These are phyloP conservation scores for Epinotia demarniana DNA, from an alignment of 2,888 invertebrate species.

Conservation along the genomic window DNA sequence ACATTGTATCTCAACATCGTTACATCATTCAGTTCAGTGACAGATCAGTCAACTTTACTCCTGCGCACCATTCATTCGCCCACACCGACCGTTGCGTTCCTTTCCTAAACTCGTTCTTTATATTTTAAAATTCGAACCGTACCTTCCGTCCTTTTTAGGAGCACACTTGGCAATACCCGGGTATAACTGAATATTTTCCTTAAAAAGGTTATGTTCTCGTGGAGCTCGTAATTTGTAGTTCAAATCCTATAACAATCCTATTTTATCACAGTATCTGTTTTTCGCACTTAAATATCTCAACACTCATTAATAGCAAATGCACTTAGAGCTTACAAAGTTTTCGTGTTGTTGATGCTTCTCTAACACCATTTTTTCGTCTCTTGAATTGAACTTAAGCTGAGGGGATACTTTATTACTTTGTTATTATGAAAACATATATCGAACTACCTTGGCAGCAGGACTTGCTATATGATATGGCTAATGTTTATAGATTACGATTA, in stretches of 20 bases:
- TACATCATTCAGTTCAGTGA: slow-evolving; percentile 77
- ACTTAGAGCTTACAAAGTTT: neutral
- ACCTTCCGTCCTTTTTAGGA: slow-evolving; percentile 30
- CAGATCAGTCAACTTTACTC: slow-evolving; percentile 72
- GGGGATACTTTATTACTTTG: too few species aligned
- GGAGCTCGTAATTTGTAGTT: slow-evolving; percentile 6
- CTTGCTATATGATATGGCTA: too few species aligned
- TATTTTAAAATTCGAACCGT: slow-evolving; percentile 32
- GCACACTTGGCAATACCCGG: slow-evolving; percentile 12
- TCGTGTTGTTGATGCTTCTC: too few species aligned
- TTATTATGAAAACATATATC: too few species aligned
- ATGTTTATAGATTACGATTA: too few species aligned
- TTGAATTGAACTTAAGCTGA: too few species aligned
- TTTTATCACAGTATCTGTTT: neutral
- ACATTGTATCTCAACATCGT: slow-evolving; percentile 64
- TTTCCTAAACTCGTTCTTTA: slow-evolving; percentile 48
- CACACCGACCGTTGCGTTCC: slow-evolving; percentile 59
- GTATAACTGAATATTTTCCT: slow-evolving; percentile 2
- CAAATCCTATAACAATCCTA: neutral
- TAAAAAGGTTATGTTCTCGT: slow-evolving; percentile 1
- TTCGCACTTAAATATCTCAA: neutral
- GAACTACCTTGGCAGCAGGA: too few species aligned
- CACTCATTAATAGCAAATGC: neutral
- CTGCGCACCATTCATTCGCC: slow-evolving; percentile 73
- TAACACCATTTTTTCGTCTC: too few species aligned